phyloP scores from a whole-genome alignment of 2,113 vertebrate species.

The Fulmarus glacialis region DNA sequence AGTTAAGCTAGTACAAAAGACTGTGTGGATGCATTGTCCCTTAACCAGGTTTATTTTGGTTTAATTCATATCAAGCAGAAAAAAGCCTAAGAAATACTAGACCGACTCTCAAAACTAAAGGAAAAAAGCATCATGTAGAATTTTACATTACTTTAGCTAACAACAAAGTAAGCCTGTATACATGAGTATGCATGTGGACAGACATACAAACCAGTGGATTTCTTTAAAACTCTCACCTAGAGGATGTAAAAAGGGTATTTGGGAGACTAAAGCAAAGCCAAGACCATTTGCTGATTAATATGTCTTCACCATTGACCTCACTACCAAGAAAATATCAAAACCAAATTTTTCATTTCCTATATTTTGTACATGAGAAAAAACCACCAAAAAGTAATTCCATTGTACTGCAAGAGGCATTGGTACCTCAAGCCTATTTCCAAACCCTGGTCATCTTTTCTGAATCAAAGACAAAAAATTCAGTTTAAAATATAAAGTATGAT shows the following conservation, averaged over 20 bases:
- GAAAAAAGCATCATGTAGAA: neutral
- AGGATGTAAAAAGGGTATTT: neutral
- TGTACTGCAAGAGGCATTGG: neutral
- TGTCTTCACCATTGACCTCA: neutral
- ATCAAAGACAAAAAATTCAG: neutral
- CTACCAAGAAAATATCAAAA: neutral
- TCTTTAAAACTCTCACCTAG: neutral
- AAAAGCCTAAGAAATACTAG: neutral
- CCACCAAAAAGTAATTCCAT: neutral
- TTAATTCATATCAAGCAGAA: neutral
- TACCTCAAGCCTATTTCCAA: neutral
- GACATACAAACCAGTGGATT: neutral
- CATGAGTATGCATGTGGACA: rapidly evolving
- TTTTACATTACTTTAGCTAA: neutral
- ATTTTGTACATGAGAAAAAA: rapidly evolving
- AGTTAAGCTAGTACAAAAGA: neutral
- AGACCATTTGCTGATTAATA: neutral
- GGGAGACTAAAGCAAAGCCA: neutral
- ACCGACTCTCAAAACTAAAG: neutral
- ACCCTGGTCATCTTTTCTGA: neutral
- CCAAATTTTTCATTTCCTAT: neutral
- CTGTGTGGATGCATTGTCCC: neutral
- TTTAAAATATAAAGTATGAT: neutral
- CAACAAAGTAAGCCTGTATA: neutral
- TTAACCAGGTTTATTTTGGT: neutral